Evolutionary conservation across 2,113 vertebrate genomes (phyloP), one percentile per base, ranked within the genome.

Genomic region (Tiliqua scincoides): DNA sequence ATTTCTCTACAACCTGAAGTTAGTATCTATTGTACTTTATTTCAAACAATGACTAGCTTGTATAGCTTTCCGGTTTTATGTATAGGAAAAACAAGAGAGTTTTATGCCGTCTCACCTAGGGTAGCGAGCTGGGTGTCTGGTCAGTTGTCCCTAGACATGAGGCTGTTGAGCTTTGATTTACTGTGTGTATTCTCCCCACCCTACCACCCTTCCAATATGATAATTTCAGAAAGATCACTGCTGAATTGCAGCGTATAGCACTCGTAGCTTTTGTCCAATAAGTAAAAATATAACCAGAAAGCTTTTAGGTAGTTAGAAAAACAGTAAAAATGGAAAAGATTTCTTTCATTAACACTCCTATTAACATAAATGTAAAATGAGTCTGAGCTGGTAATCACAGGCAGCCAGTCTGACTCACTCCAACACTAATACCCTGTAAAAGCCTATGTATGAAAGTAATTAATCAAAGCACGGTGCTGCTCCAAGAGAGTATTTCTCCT

Each of bases 201-300:
- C 27, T 27, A 18, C 35, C 12, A 17, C 88, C 81, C n/a, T 37
- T 78, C 25, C 57, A 37, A 6, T 37, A 70, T 30, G 73, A 84
- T 74, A 88, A 76, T 88, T 86, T 32, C 82, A 86, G 83, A 52
- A 87, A 82, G 92, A 70, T 68, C 85, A 25, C 14, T 81, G 43
- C 43, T 82, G 65, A 84, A 30, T 83, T 88, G 91, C 91, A 43
- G 65, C 79, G 79, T 81, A 1, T 15, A 35, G 85, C 63, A 73
- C 71, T 40, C 71, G 77, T 88, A 79, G 40, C 82, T 90, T 71
- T 85, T 91, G 91, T 85, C 89, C 93, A 93, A 91, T 95, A 95
- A 93, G 92, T 94, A 96, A 96, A 94, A 92, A 93, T 95, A 94
- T 93, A 95, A 92, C 95, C 92, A 95, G 91, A 96, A 92, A 92